Evolutionary conservation across 2,888 invertebrate species (phyloP), one percentile per base, ranked within the genome.

Genomic region (Invenusta paracnida): DNA sequence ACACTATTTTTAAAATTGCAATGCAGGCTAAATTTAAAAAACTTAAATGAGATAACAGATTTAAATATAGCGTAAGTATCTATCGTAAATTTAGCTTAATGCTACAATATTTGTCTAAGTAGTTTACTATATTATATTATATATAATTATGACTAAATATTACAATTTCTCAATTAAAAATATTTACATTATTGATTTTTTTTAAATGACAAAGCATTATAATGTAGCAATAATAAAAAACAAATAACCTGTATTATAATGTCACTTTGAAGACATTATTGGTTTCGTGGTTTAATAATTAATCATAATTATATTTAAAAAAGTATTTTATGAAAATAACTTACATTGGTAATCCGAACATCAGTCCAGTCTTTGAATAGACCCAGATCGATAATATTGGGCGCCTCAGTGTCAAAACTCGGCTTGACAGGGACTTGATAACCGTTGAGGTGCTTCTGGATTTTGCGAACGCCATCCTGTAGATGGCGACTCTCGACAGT

Each of bases 381-480:
- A 17, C 23, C 25, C 11, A 30, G 2, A 13, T 83, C 27, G 48
- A 83, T 31, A 5, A 23, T 30, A 1, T 83, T 31, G 48, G 31
- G 48, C 5, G 27, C 13, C 2, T 83, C 91, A 73, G 17, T 73
- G 25, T 73, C 73, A 23, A 73, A 73, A 23, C 11, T 73, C 2
- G 5, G 23, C 2, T 73, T 73, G 27, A 73, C 73, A 2, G 73
- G 17, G 27, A 73, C 73, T 23, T 25, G 73, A 73, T 23, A 73
- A 2, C 73, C 73, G 73, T 2, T 5, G 11, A 73, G 27, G 27
- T 73, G 73, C 25, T 73, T 73, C 11, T n/a, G 73, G 2, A 73
- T 23, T 23, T 73, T 73, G 73, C 73, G 73, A 5, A 73, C 73
- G 11, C 73, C 73, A 23, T 73, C 73, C 27, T 73, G 73, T 23